Percentiles rank a stretch among this genome's conserved stretches.
Evolutionary conservation across 2,113 vertebrate genomes (phyloP).

Genomic region (Alexandromys fortis): DNA sequence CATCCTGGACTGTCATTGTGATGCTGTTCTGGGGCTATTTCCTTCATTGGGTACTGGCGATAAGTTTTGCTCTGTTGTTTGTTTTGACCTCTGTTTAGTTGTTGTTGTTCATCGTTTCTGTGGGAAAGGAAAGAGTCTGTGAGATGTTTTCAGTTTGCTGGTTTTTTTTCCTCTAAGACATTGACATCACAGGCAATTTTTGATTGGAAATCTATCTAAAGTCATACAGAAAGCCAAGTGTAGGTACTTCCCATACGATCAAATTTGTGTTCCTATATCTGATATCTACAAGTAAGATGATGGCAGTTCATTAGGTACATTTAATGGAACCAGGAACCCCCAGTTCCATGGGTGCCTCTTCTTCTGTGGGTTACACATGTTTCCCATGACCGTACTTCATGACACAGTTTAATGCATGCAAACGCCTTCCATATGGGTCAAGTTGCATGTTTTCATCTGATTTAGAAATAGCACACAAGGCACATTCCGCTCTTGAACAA

Average conservation of each 20-base stretch:
- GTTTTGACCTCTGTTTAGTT: background rate
- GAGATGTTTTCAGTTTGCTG: background rate
- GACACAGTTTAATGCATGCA: slow-evolving; percentile 72
- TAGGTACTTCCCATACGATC: background rate
- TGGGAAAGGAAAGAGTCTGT: background rate
- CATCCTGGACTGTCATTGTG: background rate
- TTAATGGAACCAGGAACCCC: slow-evolving; percentile 28
- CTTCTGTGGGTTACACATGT: slow-evolving; percentile 38
- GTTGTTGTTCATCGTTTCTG: background rate
- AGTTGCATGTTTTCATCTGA: slow-evolving; percentile 63
- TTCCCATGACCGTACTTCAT: slow-evolving; percentile 67
- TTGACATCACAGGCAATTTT: slow-evolving; percentile 36
- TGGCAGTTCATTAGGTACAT: slow-evolving; percentile 4
- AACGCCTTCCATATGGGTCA: slow-evolving; percentile 68
- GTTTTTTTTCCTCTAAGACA: background rate
- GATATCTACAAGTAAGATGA: background rate
- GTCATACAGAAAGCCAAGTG: slow-evolving; percentile 1
- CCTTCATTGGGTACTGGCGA: background rate
- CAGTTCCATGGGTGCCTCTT: slow-evolving; percentile 51
- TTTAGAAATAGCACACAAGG: slow-evolving; percentile 63
- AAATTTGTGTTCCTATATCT: background rate
- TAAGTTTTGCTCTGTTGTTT: background rate
- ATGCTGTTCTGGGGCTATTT: background rate
- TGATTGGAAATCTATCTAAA: background rate
- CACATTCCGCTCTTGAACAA: slow-evolving; percentile 59